A percentile compares a stretch with the other conserved stretches of the same genome.
Evolutionary conservation across 2,797 vertebrate species (phyloP).

Genomic region (Rhyacichthys aspro): DNA sequence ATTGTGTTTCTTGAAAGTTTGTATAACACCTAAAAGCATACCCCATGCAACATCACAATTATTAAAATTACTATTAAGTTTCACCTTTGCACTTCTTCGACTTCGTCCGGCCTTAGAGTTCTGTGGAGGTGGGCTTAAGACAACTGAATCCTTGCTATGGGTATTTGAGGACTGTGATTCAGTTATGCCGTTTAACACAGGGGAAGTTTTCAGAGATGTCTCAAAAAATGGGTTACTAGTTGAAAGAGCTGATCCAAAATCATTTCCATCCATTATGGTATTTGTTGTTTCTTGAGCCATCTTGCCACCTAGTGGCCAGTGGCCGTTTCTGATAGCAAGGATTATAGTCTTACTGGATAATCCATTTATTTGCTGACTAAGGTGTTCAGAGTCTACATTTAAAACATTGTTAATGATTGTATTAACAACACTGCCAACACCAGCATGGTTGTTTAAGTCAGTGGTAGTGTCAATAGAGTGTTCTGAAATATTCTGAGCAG

Average conservation of each 20-base stretch:
- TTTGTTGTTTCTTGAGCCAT: slow-evolving; percentile 75
- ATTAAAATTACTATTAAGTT: slow-evolving; percentile 34
- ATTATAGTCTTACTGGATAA: slow-evolving; percentile 88
- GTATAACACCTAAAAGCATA: slow-evolving; percentile 33
- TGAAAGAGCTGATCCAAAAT: slow-evolving; percentile 67
- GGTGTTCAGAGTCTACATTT: slow-evolving; percentile 80
- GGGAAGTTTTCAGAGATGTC: slow-evolving; percentile 70
- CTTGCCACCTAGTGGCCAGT: slow-evolving; percentile 84
- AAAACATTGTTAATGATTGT: slow-evolving; percentile 71
- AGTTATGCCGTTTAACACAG: slow-evolving; percentile 79
- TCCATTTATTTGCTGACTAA: slow-evolving; percentile 85
- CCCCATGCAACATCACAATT: slow-evolving; percentile 57
- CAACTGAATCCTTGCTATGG: slow-evolving; percentile 86
- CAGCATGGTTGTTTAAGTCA: slow-evolving; percentile 70
- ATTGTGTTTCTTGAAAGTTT: slow-evolving; percentile 24
- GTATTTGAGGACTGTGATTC: slow-evolving; percentile 59
- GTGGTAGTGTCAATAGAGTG: slow-evolving; percentile 71
- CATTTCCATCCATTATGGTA: slow-evolving; percentile 83
- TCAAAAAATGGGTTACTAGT: slow-evolving; percentile 84
- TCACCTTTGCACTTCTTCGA: slow-evolving; percentile 94
- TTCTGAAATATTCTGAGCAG: slow-evolving; percentile 72
- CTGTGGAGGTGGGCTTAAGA: slow-evolving; percentile 93
- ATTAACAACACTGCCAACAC: slow-evolving; percentile 59
- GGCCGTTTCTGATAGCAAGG: slow-evolving; percentile 81
- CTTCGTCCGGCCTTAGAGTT: slow-evolving; percentile 91